These are phyloP conservation scores for Sceloporus tristichus DNA, from an alignment of 2,113 vertebrate species.

Conservation along the genomic window DNA sequence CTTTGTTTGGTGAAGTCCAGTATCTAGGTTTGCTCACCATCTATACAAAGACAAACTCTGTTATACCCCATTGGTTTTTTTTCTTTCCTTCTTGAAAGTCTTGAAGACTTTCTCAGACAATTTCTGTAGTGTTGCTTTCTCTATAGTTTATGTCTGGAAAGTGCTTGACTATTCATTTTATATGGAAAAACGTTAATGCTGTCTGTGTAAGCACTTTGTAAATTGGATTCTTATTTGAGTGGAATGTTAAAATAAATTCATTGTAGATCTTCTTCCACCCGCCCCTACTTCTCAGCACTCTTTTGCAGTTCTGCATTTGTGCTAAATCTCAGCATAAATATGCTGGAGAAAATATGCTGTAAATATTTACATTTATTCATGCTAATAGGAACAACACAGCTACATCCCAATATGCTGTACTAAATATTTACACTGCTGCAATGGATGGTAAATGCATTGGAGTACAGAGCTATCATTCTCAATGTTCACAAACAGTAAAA, in stretches of 20 bases:
- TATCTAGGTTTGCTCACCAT: not conserved
- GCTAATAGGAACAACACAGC: constrained; percentile 59
- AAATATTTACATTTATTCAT: constrained; percentile 74
- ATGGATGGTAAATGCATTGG: constrained; percentile 62
- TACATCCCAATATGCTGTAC: constrained; percentile 48
- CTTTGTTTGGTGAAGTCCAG: not conserved
- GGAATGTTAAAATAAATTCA: constrained; percentile 46
- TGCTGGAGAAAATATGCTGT: constrained; percentile 53
- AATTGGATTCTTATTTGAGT: constrained; percentile 7
- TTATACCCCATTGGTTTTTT: not conserved
- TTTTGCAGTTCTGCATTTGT: constrained; percentile 37
- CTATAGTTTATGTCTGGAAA: constrained; percentile 26
- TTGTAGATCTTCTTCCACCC: not conserved
- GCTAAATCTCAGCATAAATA: constrained; percentile 49
- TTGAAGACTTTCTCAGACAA: not conserved
- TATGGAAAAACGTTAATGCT: not conserved
- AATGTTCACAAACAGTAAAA: constrained; percentile 50
- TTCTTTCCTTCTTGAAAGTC: not conserved
- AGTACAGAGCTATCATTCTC: constrained; percentile 53
- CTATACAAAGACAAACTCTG: not conserved
- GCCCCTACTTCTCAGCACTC: not conserved
- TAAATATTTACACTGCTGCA: constrained; percentile 71
- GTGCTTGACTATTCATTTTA: constrained; percentile 7
- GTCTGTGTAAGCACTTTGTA: constrained; percentile 32
- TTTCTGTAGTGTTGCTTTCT: not conserved